Percentiles rank a stretch among this genome's conserved stretches.
phyloP scores from a whole-genome alignment of 2,888 invertebrate genomes.

The Athetis lepigone region DNA sequence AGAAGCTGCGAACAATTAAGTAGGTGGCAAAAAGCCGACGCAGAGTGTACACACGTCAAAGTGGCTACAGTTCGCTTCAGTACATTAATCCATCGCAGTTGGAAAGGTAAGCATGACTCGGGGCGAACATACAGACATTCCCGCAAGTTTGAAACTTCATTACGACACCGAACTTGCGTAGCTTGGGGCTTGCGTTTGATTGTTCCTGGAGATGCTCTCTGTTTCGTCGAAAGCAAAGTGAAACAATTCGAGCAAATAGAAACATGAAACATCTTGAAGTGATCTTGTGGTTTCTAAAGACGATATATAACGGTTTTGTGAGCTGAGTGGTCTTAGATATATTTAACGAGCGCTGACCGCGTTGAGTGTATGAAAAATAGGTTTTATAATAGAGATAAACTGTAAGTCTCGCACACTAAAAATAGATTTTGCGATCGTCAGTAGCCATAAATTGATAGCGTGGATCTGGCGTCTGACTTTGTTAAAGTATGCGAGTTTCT shows the following conservation, averaged over 20 bases:
- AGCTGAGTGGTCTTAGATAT: conserved; percentile 5
- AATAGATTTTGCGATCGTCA: conserved; percentile 15
- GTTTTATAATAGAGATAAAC: conserved; percentile 15
- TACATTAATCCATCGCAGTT: conserved; percentile 32
- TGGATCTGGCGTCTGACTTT: background rate
- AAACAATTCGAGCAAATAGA: conserved; percentile 51
- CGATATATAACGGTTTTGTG: conserved; percentile 34
- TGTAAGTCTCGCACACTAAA: conserved; percentile 6
- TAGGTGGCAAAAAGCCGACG: background rate
- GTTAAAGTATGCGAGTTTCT: background rate
- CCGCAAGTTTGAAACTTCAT: conserved; percentile 60
- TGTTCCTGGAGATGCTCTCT: conserved; percentile 36
- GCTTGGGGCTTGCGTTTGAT: conserved; percentile 47
- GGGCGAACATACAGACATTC: conserved; percentile 32
- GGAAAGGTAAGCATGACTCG: conserved; percentile 49
- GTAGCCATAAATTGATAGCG: background rate
- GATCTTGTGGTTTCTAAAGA: conserved; percentile 45
- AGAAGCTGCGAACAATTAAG: background rate
- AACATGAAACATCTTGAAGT: conserved; percentile 30
- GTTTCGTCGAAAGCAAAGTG: conserved; percentile 48
- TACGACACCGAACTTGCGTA: conserved; percentile 47
- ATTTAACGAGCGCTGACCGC: conserved; percentile 11
- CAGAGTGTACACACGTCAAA: background rate
- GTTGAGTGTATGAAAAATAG: conserved; percentile 5
- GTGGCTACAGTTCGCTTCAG: conserved; percentile 2